Conservation (phyloP, 2,888 invertebrate genomes). For the Ariolimax columbianus region DNA sequence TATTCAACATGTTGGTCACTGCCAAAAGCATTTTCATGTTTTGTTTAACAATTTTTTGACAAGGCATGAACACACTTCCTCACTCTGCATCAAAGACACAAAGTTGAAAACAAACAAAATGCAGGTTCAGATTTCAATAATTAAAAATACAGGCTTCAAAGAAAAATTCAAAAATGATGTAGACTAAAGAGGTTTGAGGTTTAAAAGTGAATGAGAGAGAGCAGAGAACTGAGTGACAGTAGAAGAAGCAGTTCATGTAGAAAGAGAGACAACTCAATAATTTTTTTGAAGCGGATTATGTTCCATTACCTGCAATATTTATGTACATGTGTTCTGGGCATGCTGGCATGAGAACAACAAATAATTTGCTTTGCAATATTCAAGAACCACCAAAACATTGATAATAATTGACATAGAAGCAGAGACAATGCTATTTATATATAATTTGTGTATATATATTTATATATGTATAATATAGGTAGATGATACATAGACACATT, state of each 20-base stretch:
- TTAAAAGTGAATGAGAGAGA: too few relatives aligned
- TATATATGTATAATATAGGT: slow-evolving; percentile 53
- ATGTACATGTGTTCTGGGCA: neutral
- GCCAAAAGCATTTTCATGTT: too few relatives aligned
- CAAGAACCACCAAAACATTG: neutral
- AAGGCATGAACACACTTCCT: too few relatives aligned
- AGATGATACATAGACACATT: slow-evolving; percentile 52
- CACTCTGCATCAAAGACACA: too few relatives aligned
- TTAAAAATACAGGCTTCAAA: too few relatives aligned
- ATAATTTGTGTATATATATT: slow-evolving; percentile 63
- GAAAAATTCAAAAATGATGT: too few relatives aligned
- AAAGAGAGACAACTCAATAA: neutral
- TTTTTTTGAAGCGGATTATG: neutral
- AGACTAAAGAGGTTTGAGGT: too few relatives aligned
- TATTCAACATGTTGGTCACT: too few relatives aligned
- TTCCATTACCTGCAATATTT: neutral
- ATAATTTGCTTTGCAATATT: neutral
- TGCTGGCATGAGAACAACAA: neutral
- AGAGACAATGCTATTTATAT: slow-evolving; percentile 46
- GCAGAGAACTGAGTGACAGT: too few relatives aligned
- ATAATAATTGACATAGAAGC: slow-evolving; percentile 18
- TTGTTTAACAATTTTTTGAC: too few relatives aligned
- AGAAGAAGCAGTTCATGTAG: neutral
- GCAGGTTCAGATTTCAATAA: too few relatives aligned
- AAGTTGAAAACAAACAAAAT: too few relatives aligned